These are phyloP conservation scores for Liparis tanakae DNA, from an alignment of 2,797 vertebrate genomes.

Conservation along the genomic window DNA sequence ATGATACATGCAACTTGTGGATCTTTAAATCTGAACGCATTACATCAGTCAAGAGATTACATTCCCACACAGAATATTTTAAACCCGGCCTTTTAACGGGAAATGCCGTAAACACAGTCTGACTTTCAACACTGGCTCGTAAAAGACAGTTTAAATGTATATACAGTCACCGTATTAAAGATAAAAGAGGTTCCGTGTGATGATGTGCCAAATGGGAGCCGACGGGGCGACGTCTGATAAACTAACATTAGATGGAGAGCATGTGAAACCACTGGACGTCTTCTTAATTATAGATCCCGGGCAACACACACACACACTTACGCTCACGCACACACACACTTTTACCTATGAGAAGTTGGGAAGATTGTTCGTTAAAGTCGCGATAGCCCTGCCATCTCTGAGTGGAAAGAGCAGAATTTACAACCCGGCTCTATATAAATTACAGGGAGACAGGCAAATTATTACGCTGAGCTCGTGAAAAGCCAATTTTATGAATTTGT, in stretches of 20 bases:
- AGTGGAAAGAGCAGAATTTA: constrained; percentile 26
- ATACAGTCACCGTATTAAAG: constrained; percentile 60
- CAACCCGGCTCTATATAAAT: constrained; percentile 9
- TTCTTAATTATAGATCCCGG: constrained; percentile 53
- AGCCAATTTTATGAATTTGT: constrained; percentile 25
- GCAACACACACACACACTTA: neutral
- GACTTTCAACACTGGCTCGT: constrained; percentile 61
- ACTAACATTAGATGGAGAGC: constrained; percentile 51
- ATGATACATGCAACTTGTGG: constrained; percentile 4
- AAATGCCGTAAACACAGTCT: constrained; percentile 56
- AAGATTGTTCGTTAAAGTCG: constrained; percentile 29
- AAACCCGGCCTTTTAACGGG: constrained; percentile 53
- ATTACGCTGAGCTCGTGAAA: constrained; percentile 18
- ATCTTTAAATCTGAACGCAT: constrained; percentile 43
- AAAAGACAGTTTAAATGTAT: constrained; percentile 64
- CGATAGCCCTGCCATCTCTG: constrained; percentile 14
- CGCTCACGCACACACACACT: neutral
- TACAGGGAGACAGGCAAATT: constrained; percentile 18
- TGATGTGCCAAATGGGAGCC: constrained; percentile 62
- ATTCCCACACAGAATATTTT: constrained; percentile 52
- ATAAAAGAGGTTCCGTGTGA: constrained; percentile 63
- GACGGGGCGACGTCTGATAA: constrained; percentile 47
- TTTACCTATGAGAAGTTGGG: constrained; percentile 17
- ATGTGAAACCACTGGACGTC: constrained; percentile 51
- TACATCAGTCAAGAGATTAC: constrained; percentile 42